Evolutionary conservation across 2,888 invertebrate genomes (phyloP).

Genomic region (Agrotis clavis): DNA sequence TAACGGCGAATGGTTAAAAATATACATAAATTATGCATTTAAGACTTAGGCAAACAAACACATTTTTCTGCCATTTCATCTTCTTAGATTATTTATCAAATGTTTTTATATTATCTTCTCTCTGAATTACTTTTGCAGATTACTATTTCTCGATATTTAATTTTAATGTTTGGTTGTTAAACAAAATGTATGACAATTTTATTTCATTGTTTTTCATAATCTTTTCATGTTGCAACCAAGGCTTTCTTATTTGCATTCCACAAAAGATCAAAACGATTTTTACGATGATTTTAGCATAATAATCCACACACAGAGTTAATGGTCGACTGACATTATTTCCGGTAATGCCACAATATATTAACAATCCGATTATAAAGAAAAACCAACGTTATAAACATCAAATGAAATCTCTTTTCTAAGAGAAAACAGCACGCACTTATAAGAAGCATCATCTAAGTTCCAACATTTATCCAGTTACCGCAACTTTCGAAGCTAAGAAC

Average conservation of each 20-base stretch:
- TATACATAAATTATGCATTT: too few relatives aligned
- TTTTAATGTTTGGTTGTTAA: neutral
- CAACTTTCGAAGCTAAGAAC: slow-evolving; percentile 64
- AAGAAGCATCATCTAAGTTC: slow-evolving; percentile 35
- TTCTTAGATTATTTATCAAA: too few relatives aligned
- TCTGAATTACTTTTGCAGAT: too few relatives aligned
- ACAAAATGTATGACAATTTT: neutral
- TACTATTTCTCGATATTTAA: neutral
- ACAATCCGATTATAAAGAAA: neutral
- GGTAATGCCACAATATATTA: too few relatives aligned
- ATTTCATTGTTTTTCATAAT: neutral
- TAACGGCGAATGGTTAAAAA: too few relatives aligned
- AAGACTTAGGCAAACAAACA: too few relatives aligned
- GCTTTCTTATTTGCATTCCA: neutral
- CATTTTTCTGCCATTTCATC: too few relatives aligned
- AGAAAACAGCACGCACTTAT: slow-evolving; percentile 30
- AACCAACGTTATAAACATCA: neutral
- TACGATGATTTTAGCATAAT: too few relatives aligned
- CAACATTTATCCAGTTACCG: slow-evolving; percentile 55
- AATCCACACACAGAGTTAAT: too few relatives aligned
- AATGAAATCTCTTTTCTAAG: slow-evolving; percentile 6
- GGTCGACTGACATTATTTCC: too few relatives aligned
- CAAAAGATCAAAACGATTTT: neutral
- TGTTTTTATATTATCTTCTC: too few relatives aligned
- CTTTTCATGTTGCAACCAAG: neutral